Conservation (phyloP, 2,113 vertebrate species). For the Opisthocomus hoazin region DNA sequence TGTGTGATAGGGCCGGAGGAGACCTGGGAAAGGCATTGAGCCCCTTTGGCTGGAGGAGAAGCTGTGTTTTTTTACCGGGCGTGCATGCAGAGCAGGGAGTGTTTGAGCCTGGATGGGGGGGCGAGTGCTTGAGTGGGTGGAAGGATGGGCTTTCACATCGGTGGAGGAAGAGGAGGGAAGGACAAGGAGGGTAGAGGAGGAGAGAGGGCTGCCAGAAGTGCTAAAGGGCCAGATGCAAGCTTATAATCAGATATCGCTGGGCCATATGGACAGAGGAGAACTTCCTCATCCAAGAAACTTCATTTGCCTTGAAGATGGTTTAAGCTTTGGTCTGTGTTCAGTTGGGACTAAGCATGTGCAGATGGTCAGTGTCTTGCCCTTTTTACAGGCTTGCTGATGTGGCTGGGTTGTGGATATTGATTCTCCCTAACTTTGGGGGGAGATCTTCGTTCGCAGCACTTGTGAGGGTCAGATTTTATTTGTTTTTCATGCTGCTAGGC, state of each 20-base stretch:
- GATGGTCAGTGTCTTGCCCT: background rate
- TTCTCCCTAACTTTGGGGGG: background rate
- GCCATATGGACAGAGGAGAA: background rate
- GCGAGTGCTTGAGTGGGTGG: background rate
- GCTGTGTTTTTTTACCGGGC: background rate
- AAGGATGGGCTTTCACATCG: background rate
- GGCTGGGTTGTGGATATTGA: background rate
- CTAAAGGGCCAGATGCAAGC: background rate
- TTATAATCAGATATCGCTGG: background rate
- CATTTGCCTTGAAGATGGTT: background rate
- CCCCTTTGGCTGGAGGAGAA: background rate
- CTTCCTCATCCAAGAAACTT: conserved; percentile 3
- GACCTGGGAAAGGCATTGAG: background rate
- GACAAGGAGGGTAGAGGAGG: background rate
- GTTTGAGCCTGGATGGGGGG: background rate
- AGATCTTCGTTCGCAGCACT: background rate
- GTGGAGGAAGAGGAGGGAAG: background rate
- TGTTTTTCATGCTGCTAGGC: background rate
- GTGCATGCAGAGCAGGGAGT: fast-evolving
- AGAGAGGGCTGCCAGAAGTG: fast-evolving
- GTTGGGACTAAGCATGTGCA: background rate
- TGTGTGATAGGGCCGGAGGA: fast-evolving
- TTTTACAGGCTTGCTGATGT: background rate
- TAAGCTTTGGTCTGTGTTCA: background rate
- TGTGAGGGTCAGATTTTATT: background rate